Percentiles rank a stretch among this genome's conserved stretches.
These are phyloP conservation scores for Macrotrachela quadricornifera DNA, from an alignment of 1,140 invertebrate genomes.

Conservation along the genomic window DNA sequence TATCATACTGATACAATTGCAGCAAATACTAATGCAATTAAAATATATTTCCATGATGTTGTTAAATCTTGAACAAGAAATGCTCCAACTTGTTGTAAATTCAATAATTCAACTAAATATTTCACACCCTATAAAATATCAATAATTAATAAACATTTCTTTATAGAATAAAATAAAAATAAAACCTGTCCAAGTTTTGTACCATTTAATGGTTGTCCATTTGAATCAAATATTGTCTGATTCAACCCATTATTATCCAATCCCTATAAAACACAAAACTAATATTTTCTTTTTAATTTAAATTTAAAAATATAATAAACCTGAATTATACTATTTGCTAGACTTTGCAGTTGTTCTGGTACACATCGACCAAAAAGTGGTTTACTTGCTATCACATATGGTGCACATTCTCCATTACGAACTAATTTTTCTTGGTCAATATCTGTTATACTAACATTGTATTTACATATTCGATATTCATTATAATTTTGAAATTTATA, in stretches of 20 bases:
- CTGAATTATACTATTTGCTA: background rate
- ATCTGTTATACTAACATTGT: no score
- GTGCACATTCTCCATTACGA: background rate
- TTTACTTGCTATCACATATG: background rate
- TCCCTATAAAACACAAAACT: no score
- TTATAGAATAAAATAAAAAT: no score
- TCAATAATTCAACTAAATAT: constrained; percentile 1
- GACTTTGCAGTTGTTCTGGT: background rate
- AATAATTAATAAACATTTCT: no score
- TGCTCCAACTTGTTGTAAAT: constrained; percentile 10
- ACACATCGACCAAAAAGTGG: background rate
- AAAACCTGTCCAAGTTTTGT: no score
- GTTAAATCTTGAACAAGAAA: constrained; percentile 37
- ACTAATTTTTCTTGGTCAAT: background rate
- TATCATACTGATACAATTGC: constrained; percentile 34
- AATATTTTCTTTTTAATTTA: no score
- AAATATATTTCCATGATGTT: constrained; percentile 29
- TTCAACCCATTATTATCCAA: no score
- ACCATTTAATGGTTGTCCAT: no score
- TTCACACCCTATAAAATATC: background rate
- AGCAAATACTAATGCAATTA: constrained; percentile 39
- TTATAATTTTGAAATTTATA: background rate
- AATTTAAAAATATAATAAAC: background rate
- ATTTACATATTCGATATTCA: no score
- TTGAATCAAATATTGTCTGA: no score